A percentile compares a stretch with the other conserved stretches of the same genome.
Conservation (phyloP, 2,888 invertebrate species). For the Xiphydria camelus region DNA sequence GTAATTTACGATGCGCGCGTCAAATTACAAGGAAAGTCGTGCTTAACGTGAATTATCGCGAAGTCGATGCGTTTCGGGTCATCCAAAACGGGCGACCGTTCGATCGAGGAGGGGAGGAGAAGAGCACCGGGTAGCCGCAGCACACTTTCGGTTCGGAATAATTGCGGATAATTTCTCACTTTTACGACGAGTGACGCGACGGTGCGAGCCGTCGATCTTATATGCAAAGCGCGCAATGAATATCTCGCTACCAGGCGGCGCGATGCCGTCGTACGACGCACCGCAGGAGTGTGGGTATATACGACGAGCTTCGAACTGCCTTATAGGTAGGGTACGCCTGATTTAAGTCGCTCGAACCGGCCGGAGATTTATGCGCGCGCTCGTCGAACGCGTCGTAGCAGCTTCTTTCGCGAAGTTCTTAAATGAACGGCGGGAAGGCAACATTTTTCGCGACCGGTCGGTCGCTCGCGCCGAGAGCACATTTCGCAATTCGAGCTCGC, state of each 20-base stretch:
- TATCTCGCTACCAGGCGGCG: background rate
- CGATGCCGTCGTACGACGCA: background rate
- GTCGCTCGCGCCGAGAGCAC: no score
- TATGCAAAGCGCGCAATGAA: no score
- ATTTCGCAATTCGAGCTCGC: no score
- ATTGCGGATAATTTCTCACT: constrained; percentile 42
- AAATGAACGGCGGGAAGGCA: no score
- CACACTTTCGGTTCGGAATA: constrained; percentile 34
- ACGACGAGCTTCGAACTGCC: background rate
- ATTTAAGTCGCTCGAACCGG: background rate
- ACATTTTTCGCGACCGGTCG: no score
- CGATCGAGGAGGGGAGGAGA: background rate
- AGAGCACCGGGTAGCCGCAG: background rate
- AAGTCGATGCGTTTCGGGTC: background rate
- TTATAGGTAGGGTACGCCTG: background rate
- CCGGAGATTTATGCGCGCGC: background rate
- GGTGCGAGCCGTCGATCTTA: no score
- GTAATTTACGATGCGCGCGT: background rate
- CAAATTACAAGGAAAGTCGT: background rate
- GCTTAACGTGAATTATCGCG: background rate
- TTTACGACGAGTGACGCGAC: constrained; percentile 35
- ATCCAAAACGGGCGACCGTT: background rate
- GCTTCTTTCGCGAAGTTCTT: no score
- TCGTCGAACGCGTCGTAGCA: no score
- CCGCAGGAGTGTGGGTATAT: background rate